Base-by-base conservation (phyloP, 2,888 invertebrate species). In the Cinara cedri region DNA sequence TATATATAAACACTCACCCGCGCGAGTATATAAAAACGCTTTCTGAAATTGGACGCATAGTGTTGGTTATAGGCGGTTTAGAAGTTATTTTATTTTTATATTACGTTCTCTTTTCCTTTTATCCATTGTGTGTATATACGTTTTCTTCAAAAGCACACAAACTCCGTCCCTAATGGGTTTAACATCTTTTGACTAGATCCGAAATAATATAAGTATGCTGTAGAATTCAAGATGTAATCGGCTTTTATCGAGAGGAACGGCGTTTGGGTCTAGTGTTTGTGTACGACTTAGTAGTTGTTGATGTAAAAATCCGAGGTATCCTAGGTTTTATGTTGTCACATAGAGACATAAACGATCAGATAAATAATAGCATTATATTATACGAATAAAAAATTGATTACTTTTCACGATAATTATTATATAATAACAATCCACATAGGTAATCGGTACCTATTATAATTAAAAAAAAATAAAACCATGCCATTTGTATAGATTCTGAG, bases 161-260 rank as follows among this genome's bases (percentile, higher is more conserved):
- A 65, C 65, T 54, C 54, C 8, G 24, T 65, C 24, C 8, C 44
- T 72, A 24, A 57, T 72, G 54, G 63, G 54, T 24, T 75, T 63
- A 75, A 65, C 51, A 65, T 42, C 65, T 54, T 75, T 75, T 65
- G 74, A 54, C 54, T 3, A 54, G 51, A 75, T 75, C 16, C 34
- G 54, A 75, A 75, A 75, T 75, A 74, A 74, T 49, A 74, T 74
- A 75, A 75, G 54, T 75, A 54, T 21, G 34, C 54, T 42, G 54
- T 65, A 42, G 63, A 42, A 65, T 65, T 54, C 24, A 24, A 65
- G 74, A 21, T 65, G 54, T 63, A 65, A 75, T 75, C 74, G 74
- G 74, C 74, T 75, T 74, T 75, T 65, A 74, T 54, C 44, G n/a
- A 42, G 11, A n/a, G 42, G 54, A 75, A 65, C 54, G 62, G 19